Evolutionary conservation across 2,797 vertebrate species (phyloP).

Genomic region (Limnodromus scolopaceus): DNA sequence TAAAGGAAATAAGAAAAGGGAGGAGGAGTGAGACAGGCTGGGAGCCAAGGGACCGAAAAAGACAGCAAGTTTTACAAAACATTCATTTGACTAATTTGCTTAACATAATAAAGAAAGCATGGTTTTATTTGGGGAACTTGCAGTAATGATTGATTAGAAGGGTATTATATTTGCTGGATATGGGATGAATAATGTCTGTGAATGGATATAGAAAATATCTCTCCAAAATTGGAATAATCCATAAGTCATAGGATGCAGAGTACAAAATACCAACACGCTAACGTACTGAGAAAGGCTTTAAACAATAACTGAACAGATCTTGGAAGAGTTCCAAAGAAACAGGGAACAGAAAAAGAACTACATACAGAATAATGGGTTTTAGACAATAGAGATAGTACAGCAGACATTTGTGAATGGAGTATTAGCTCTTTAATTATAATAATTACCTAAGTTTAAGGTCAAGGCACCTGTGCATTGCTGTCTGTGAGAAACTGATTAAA

Average conservation of each 20-base stretch:
- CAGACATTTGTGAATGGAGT: conserved; percentile 66
- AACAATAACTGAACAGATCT: conserved; percentile 76
- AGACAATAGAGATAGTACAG: conserved; percentile 73
- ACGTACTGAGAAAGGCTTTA: conserved; percentile 71
- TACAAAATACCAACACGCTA: conserved; percentile 72
- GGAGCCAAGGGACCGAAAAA: conserved; percentile 65
- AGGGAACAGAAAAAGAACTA: conserved; percentile 65
- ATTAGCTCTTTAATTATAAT: conserved; percentile 77
- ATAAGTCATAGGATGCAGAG: conserved; percentile 65
- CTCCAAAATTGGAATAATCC: conserved; percentile 57
- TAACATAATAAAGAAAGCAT: conserved; percentile 67
- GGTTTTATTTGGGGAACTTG: conserved; percentile 57
- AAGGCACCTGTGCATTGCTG: conserved; percentile 75
- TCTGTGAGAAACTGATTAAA: conserved; percentile 69
- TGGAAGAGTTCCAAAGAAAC: conserved; percentile 78
- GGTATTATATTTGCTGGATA: conserved; percentile 56
- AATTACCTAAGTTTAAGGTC: conserved; percentile 80
- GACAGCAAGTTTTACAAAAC: conserved; percentile 76
- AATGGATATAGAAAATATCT: conserved; percentile 65
- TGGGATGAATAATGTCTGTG: conserved; percentile 57
- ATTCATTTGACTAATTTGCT: conserved; percentile 78
- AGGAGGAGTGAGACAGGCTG: conserved; percentile 57
- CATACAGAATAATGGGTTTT: conserved; percentile 66
- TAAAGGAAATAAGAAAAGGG: conserved; percentile 47
- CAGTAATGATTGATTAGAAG: conserved; percentile 73